Percentiles rank a stretch among this genome's conserved stretches.
phyloP scores from a whole-genome alignment of 2,113 vertebrate species.

The Corythornis cristatus region DNA sequence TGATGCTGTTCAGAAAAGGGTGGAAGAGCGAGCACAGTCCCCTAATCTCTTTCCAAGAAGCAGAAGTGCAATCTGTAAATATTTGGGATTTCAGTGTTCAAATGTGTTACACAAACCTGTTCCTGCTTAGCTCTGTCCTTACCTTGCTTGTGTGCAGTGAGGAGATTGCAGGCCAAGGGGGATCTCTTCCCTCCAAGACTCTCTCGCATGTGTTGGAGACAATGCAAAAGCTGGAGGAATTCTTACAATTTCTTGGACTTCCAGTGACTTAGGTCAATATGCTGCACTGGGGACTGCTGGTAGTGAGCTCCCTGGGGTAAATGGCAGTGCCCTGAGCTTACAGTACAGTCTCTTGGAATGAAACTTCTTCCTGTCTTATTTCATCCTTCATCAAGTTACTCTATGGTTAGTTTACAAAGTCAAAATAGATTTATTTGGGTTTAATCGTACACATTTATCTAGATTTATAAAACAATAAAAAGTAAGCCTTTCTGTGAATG shows the following conservation, averaged over 20 bases:
- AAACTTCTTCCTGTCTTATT: neutral
- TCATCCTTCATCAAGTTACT: neutral
- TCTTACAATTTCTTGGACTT: neutral
- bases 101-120: fast-evolving
- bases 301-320: neutral
- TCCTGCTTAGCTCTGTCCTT: neutral
- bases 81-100: neutral
- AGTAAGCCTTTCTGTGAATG: neutral
- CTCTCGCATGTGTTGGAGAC: neutral
- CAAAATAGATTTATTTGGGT: neutral
- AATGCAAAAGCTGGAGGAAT: neutral
- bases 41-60: neutral
- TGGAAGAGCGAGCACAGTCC: neutral
- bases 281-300: neutral
- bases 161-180: neutral
- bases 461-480: neutral
- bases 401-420: neutral
- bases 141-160: neutral
- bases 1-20: neutral
- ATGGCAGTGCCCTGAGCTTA: neutral
- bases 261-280: neutral
- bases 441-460: neutral
- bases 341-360: neutral
- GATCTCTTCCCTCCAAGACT: neutral
- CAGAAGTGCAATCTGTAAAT: neutral